Evolutionary conservation across 2,888 invertebrate species (phyloP), one percentile per base, ranked within the genome.

Genomic region (Scaptomyza parva): DNA sequence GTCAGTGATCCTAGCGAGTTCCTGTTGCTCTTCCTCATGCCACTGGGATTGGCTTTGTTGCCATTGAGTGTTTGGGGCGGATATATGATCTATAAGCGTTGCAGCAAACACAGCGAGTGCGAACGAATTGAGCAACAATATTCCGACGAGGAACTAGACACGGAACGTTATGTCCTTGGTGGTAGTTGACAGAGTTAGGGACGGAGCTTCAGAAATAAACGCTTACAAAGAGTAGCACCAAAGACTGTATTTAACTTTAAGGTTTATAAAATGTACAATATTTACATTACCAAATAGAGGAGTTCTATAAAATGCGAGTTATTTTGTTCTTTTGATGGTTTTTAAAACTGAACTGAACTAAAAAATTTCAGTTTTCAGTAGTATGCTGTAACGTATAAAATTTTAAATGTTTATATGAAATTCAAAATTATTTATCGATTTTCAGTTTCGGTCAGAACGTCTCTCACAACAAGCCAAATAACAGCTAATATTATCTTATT

Each of bases 11-110:
- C 89, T 0, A 77, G 74, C 2, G 83, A 88, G 51, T 91, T 91
- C 52, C 82, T 88, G 60, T 48, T 90, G 33, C 76, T 91, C 5
- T 91, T 91, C 59, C 74, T 91, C 8, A 91, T 91, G 88, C 91
- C 92, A 0, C 20, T 91, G 12, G 90, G 90, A 0, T 62, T 91
- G 70, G 91, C 90, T 0, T 40, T 90, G 52, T 58, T 91, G 2
- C 91, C 91, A 3, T 52, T 91, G 2, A 74, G 79, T 33, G 86
- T 91, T 8, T 91, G 91, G 91, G 70, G 89, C n/a, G 87, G 89
- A 47, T 91, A 89, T 63, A 41, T 87, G 51, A 65, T 80, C 3
- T 83, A 86, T 52, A 90, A 88, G 33, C 81, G 82, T 28, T 88
- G 76, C 60, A 75, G 62, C 14, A 35, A 47, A 0, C 69, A 53